Base-by-base conservation (phyloP, 2,113 vertebrate genomes). In the Anarrhichthys ocellatus region DNA sequence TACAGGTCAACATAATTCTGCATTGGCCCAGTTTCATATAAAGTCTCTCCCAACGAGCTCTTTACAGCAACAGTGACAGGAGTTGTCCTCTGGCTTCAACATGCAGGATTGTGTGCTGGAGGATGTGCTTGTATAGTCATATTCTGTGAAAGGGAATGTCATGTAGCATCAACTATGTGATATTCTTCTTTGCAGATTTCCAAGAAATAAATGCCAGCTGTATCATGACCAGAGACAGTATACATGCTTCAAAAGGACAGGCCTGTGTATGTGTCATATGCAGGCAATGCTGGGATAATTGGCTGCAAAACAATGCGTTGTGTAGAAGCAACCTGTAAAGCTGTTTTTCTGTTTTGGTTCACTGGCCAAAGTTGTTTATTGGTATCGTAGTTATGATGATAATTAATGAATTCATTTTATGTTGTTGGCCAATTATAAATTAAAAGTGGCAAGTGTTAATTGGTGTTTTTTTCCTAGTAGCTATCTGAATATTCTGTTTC, bases 231-330 rank as follows among this genome's bases (percentile, higher is more conserved):
- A 83, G 63, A 85, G 91, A 91, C 89, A 84, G 84, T 66, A 70
- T 81, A 92, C 90, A 92, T 69, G 87, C 89, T 83, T 93, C 85
- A 82, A 85, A 90, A 83, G 76, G 88, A 91, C 85, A 85, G 64
- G 54, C 34, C 72, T 83, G 73, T 76, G 75, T 80, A 34, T 81
- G 76, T 85, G 80, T 90, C 87, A 87, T 68, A 75, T 78, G 56
- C 61, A 81, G 81, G 75, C 76, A 59, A 80, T 63, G n/a, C 72
- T 63, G 66, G 10, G 34, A 62, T 91, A 90, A 92, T 93, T 88
- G 84, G 85, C 80, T 89, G 85, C 80, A 82, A 87, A 88, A 84
- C 82, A 83, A 52, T 74, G 46, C 81, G 85, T 62, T 73, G 74
- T 82, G 54, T 27, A 5, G 52, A 76, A 64, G 74, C 50, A 87